Evolutionary conservation across 2,888 invertebrate species (phyloP), one percentile per base, ranked within the genome.

Genomic region (Drosophila cracens): DNA sequence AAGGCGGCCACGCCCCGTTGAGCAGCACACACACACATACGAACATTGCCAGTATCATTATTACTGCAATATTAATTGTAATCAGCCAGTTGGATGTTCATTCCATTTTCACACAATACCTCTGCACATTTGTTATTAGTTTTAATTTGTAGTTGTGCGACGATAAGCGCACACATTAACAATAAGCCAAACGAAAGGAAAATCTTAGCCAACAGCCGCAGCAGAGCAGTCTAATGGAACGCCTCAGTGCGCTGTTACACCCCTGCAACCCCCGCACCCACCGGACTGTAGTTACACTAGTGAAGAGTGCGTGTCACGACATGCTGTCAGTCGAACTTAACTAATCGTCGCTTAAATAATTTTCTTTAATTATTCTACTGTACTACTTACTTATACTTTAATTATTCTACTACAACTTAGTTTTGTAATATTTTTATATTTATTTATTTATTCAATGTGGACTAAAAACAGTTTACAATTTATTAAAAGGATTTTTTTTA

Each of bases 141-240:
- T 72, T 68, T 79, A 74, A 74, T 74, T 77, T 81, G 68, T 62
- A 59, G 60, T 59, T 81, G 59, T 66, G 72, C 29, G 74, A 65
- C 59, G 66, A 52, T 67, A 78, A 79, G 77, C 63, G 79, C 70
- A 54, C 56, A 74, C 70, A 70, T 78, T 79, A 79, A 74, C 79
- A 79, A 74, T 63, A 74, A 56, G 25, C 46, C 46, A 65, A 71
- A 60, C 53, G 63, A 71, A 80, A 66, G 68, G 63, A 80, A 77
- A 71, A 81, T 69, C 68, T 59, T 38, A 27, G 34, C 52, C 52
- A 21, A 40, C 36, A 64, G 51, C n/a, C 57, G 27, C 34, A 46
- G 59, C 56, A 38, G n/a, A 43, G 49, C 53, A 40, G 49, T 29
- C 27, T 13, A 56, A 49, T 61, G 71, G 71, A 53, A 64, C 62